Percentiles rank a stretch among this genome's conserved stretches.
Conservation (phyloP, 1,140 invertebrate genomes). For the Helicoverpa zea region DNA sequence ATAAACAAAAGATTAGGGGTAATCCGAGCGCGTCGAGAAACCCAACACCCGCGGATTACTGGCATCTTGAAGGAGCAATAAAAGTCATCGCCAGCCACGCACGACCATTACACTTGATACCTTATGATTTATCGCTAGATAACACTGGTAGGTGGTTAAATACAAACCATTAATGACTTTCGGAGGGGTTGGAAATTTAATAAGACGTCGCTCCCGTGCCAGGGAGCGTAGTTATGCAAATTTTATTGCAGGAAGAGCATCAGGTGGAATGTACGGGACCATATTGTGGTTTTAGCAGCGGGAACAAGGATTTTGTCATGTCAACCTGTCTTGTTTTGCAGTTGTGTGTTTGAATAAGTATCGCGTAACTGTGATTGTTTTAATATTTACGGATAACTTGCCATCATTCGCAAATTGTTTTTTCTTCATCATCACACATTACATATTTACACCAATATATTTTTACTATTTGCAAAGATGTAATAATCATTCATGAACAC, state of each 20-base stretch:
- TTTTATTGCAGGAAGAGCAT: constrained; percentile 84
- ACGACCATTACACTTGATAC: constrained; percentile 71
- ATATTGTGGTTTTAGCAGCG: not conserved
- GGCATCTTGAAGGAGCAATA: constrained; percentile 75
- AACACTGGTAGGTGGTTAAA: constrained; percentile 70
- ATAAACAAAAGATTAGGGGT: constrained; percentile 77
- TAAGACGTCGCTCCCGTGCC: constrained; percentile 61
- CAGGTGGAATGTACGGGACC: constrained; percentile 62
- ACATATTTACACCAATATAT: too few species aligned
- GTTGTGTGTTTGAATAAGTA: not conserved
- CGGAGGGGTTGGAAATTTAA: constrained; percentile 83
- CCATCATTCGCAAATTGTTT: too few species aligned
- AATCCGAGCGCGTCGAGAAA: constrained; percentile 60
- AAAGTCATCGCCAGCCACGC: constrained; percentile 72
- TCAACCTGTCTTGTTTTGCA: not conserved
- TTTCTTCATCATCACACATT: too few species aligned
- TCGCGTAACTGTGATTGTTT: too few species aligned
- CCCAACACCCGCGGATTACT: constrained; percentile 66
- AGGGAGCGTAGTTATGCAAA: constrained; percentile 85
- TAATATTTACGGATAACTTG: too few species aligned
- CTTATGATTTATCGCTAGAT: constrained; percentile 80
- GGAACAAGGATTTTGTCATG: not conserved
- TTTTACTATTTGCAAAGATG: too few species aligned
- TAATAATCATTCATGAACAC: too few species aligned
- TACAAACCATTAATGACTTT: constrained; percentile 85